Conservation (phyloP, 2,888 invertebrate genomes). For the Spicauda simplicius region DNA sequence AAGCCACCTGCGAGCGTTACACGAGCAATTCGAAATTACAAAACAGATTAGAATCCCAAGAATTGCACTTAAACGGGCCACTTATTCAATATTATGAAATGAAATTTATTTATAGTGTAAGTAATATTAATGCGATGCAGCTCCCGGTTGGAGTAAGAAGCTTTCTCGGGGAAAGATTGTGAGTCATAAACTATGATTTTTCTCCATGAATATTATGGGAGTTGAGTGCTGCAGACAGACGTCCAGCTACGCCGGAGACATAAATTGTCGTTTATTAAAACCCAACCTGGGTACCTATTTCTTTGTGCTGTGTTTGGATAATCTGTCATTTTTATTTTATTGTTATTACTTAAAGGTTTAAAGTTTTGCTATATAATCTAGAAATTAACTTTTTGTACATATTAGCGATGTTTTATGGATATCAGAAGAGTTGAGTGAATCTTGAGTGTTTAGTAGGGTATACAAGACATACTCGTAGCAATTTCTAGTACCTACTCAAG, state of each 20-base stretch:
- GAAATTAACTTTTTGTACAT: too few species aligned
- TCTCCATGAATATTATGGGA: constrained; percentile 72
- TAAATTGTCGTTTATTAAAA: constrained; percentile 53
- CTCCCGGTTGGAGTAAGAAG: constrained; percentile 55
- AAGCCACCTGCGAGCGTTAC: too few species aligned
- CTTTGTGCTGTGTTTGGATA: constrained; percentile 13
- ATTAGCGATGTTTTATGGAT: too few species aligned
- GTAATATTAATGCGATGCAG: constrained; percentile 68
- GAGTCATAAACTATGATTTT: constrained; percentile 79
- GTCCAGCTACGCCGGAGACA: constrained; percentile 50
- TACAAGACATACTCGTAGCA: too few species aligned
- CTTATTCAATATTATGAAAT: constrained; percentile 63
- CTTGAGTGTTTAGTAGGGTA: too few species aligned
- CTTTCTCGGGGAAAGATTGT: constrained; percentile 71
- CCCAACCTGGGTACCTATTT: constrained; percentile 22
- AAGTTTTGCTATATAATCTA: too few species aligned
- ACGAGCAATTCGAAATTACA: background rate
- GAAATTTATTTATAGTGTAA: constrained; percentile 69
- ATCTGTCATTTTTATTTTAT: constrained; percentile 8
- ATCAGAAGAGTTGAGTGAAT: too few species aligned
- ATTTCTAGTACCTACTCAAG: too few species aligned
- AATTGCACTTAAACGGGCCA: constrained; percentile 40
- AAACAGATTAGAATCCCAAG: background rate
- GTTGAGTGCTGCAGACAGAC: constrained; percentile 63
- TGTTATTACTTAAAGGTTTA: background rate